phyloP scores from a whole-genome alignment of 2,888 invertebrate species.

The Epinotia demarniana region DNA sequence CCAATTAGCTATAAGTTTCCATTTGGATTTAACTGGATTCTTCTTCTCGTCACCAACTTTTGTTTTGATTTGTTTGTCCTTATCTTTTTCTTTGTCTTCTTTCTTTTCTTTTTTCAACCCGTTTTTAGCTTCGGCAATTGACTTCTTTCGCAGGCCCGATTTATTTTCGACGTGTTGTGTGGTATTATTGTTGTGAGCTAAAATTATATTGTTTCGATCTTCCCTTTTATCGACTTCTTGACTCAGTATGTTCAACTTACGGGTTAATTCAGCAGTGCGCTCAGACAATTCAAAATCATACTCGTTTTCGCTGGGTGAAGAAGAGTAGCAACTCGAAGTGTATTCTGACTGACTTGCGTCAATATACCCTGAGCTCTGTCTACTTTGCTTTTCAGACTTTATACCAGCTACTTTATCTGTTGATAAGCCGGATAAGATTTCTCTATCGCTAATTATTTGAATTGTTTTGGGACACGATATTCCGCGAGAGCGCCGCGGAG shows the following conservation, averaged over 20 bases:
- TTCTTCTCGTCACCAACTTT: slow-evolving; percentile 59
- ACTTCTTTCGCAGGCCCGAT: slow-evolving; percentile 67
- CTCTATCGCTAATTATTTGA: slow-evolving; percentile 79
- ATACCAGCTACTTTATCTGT: slow-evolving; percentile 69
- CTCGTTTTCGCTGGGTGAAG: slow-evolving; percentile 82
- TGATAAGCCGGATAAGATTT: slow-evolving; percentile 81
- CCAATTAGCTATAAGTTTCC: slow-evolving; percentile 82
- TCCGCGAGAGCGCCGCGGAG: slow-evolving; percentile 69
- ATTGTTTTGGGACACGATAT: slow-evolving; percentile 83
- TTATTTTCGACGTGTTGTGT: slow-evolving; percentile 55
- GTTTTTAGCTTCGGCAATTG: slow-evolving; percentile 57
- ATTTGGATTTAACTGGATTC: slow-evolving; percentile 65
- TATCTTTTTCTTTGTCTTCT: slow-evolving; percentile 47
- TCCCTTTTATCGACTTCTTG: slow-evolving; percentile 70
- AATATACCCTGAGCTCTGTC: slow-evolving; percentile 77
- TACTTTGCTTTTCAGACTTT: slow-evolving; percentile 67
- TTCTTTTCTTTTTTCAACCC: slow-evolving; percentile 55
- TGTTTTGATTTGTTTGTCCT: slow-evolving; percentile 57
- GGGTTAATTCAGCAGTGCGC: slow-evolving; percentile 75
- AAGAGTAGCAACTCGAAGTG: slow-evolving; percentile 81
- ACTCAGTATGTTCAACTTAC: slow-evolving; percentile 75
- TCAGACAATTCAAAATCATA: slow-evolving; percentile 79
- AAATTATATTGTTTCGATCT: slow-evolving; percentile 61
- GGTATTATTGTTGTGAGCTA: slow-evolving; percentile 57
- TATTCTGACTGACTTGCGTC: slow-evolving; percentile 83